Evolutionary conservation across 2,797 vertebrate genomes (phyloP), one percentile per base, ranked within the genome.

Genomic region (Harpagifer antarcticus): DNA sequence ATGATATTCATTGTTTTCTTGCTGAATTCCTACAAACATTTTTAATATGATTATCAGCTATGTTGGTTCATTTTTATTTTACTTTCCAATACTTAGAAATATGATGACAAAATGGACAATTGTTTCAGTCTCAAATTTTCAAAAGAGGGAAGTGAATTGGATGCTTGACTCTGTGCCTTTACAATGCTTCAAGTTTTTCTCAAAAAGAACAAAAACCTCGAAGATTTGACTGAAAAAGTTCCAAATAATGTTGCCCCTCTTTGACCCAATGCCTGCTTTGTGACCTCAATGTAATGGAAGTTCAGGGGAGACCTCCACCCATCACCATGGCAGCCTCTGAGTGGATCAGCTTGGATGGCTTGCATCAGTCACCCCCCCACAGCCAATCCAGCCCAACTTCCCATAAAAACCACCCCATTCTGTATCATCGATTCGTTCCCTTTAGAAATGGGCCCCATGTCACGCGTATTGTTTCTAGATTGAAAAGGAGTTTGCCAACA

Each of bases 391-490:
- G 50, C 42, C 53, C 73, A 78, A 76, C 77, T 84, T 78, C 86
- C 84, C 81, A 88, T 90, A 87, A 89, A 91, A 83, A 17, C 78
- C 68, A 67, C 58, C 72, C 79, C 74, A 72, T 64, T 82, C 87
- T 72, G 78, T 80, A 74, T 74, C 89, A 91, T 91, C 74, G 82
- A 92, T 91, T 89, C 15, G 60, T 74, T 86, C 86, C 78, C 78
- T 81, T 88, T 49, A 85, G 83, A 86, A 90, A 92, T 76, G 81
- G 82, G 79, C 57, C 87, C 82, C 69, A 5, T 89, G 88, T 90
- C 88, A 77, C 74, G 55, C 15, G 9, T 84, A 87, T 88, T 91
- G 85, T 90, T 91, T 85, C 84, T 78, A 86, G 85, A 89, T 85
- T 76, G 86, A 88, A 92, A 85, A 84, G 69, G 82, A 88, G 81